phyloP scores from a whole-genome alignment of 1,140 invertebrate genomes.

The Pogonognathellus flavescens region DNA sequence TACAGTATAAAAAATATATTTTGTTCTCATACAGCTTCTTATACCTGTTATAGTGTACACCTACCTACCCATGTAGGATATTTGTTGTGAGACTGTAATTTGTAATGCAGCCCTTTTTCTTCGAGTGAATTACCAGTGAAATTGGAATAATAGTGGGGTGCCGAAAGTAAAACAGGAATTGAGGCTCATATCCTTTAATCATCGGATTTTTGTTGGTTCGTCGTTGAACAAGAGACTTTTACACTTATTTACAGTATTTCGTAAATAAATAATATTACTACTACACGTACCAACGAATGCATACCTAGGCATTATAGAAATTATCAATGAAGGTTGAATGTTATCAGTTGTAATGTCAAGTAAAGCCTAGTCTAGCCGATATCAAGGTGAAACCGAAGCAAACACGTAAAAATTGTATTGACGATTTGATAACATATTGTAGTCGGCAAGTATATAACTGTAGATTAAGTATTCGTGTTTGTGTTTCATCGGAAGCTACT shows the following conservation, averaged over 20 bases:
- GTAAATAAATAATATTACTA: no score
- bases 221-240: neutral
- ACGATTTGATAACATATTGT: no score
- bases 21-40: no score
- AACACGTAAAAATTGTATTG: neutral
- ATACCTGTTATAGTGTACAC: neutral
- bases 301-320: neutral
- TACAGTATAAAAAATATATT: no score
- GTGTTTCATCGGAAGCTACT: no score
- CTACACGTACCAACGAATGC: no score
- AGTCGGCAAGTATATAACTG: no score
- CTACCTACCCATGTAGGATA: neutral
- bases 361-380: neutral
- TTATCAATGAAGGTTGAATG: neutral
- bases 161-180: slow-evolving; percentile 39
- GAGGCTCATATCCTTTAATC: slow-evolving; percentile 23
- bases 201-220: slow-evolving; percentile 4
- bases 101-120: neutral
- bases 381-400: neutral
- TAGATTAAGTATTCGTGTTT: no score
- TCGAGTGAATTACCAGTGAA: slow-evolving; percentile 4
- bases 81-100: neutral
- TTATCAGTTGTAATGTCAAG: neutral
- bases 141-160: slow-evolving; percentile 35
- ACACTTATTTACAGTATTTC: neutral